Evolutionary conservation across 2,888 invertebrate species (phyloP).

Genomic region (Eurytoma adleriae): DNA sequence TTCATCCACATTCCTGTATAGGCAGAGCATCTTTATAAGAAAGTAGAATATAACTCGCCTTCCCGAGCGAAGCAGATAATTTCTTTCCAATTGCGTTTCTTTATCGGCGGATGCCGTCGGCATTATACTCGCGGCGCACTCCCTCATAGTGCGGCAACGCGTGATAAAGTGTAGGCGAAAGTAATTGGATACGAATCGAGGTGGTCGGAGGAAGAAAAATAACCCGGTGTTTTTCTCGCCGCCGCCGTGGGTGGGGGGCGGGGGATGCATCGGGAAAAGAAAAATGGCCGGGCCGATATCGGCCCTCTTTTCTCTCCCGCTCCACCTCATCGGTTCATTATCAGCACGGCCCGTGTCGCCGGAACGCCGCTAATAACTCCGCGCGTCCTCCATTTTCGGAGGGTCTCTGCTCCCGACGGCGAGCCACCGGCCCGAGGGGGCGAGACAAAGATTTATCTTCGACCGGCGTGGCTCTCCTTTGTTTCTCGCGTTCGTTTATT

Average conservation of each 20-base stretch:
- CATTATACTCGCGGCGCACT: no score
- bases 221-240: not conserved
- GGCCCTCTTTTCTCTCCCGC: not conserved
- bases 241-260: no score
- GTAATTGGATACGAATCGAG: not conserved
- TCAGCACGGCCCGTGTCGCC: slow-evolving; percentile 52
- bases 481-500: slow-evolving; percentile 46
- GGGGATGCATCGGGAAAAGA: not conserved
- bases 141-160: no score
- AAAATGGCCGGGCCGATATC: not conserved
- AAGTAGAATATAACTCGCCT: no score
- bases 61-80: no score
- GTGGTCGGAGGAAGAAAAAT: not conserved
- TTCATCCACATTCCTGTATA: no score
- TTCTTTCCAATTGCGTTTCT: no score
- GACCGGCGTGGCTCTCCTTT: not conserved
- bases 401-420: not conserved
- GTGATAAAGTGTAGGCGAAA: no score
- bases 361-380: slow-evolving; percentile 44
- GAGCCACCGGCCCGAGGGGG: not conserved
- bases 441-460: slow-evolving; percentile 48
- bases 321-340: slow-evolving; percentile 58
- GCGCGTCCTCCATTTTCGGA: not conserved
- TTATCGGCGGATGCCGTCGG: no score
- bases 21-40: no score